Base-by-base conservation (phyloP, 2,113 vertebrate genomes). In the Syrrhaptes paradoxus region DNA sequence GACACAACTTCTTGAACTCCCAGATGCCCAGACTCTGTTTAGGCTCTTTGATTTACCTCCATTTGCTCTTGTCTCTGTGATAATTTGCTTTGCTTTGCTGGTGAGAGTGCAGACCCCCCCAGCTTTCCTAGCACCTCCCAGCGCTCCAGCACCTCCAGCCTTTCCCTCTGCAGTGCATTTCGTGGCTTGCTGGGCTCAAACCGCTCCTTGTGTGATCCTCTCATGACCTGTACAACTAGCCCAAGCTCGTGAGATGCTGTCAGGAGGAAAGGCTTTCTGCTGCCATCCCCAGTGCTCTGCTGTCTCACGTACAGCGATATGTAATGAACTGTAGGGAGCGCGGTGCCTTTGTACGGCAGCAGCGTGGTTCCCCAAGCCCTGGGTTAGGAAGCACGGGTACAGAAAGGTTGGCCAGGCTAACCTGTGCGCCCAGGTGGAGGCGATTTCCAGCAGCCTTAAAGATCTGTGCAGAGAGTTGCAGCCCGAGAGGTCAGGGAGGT, bases 251-350 rank as follows among this genome's bases (percentile, higher is more conserved):
- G 67, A 84, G 45, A 7, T 43, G n/a, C 57, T 63, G 29, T 41
- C n/a, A 32, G 45, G 54, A 74, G 73, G 38, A 43, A 22, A 48
- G 31, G 68, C 45, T 63, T 32, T 26, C 25, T 5, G 5, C 31
- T 55, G 22, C 0, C 2, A 17, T 76, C 34, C 46, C 38, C 46
- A 61, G 34, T 20, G 14, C n/a, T 70, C 26, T 32, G 18, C 48
- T 1, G 1, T 21, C 41, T 38, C 2, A 0, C 0, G 2, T 32
- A 36, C 17, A 19, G 12, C 2, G 7, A 16, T 16, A 11, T 17
- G 13, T 24, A 34, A 41, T 0, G 1, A 6, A 6, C 20, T 2
- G 3, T 38, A 12, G 0, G 1, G 48, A 51, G 55, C 1, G 4
- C 1, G 4, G 16, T 71, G 52, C 41, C 65, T 65, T 65, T 0